phyloP scores from a whole-genome alignment of 1,140 invertebrate species.

The Apis dorsata region DNA sequence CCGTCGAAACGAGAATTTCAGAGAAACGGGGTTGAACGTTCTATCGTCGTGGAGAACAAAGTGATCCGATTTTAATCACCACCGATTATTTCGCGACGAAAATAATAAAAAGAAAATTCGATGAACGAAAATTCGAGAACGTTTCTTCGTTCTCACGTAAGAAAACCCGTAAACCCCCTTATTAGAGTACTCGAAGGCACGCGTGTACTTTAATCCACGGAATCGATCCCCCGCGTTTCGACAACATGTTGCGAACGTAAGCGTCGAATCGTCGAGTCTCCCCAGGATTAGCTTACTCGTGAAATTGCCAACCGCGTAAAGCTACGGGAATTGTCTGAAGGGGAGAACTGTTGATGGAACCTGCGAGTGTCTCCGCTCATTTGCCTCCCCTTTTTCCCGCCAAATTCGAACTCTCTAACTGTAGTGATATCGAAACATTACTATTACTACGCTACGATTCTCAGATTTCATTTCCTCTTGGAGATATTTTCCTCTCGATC shows the following conservation, averaged over 20 bases:
- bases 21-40: no score
- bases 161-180: slow-evolving; percentile 19
- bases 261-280: slow-evolving; percentile 37
- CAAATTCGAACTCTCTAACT: no score
- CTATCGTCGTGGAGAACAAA: no score
- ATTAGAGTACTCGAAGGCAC: not conserved
- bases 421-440: not conserved
- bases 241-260: slow-evolving; percentile 34
- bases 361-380: not conserved
- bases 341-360: slow-evolving; percentile 16
- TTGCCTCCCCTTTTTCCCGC: not conserved
- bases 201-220: slow-evolving; percentile 25
- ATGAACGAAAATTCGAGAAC: not conserved
- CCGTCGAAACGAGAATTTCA: no score
- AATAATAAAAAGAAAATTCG: no score
- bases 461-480: no score
- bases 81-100: no score
- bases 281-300: slow-evolving; percentile 57
- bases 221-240: slow-evolving; percentile 1
- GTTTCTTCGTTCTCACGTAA: no score
- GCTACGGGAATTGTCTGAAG: not conserved
- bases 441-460: no score
- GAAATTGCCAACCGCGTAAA: slow-evolving; percentile 56
- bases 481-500: no score
- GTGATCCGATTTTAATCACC: no score